Conservation (phyloP, 2,797 vertebrate species). For the Acrossocheilus fasciatus region DNA sequence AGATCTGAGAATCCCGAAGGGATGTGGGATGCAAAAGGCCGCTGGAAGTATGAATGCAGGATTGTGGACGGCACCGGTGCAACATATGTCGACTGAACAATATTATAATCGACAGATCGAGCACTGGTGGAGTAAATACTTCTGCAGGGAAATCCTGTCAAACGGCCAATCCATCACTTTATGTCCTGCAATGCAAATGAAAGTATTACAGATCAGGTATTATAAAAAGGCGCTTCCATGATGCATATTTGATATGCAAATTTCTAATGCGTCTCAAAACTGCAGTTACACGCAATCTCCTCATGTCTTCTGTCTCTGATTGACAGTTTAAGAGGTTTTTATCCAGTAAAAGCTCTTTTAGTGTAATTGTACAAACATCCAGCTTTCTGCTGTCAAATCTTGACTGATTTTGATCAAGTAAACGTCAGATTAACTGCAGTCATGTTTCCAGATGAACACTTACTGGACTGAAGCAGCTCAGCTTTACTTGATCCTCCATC, state of each 20-base stretch:
- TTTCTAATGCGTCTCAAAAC: too few species aligned
- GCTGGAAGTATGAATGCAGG: constrained; percentile 80
- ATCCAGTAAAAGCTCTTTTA: background rate
- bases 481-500: too few species aligned
- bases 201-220: background rate
- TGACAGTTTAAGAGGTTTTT: background rate
- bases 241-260: too few species aligned
- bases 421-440: too few species aligned
- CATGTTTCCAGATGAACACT: too few species aligned
- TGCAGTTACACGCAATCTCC: too few species aligned
- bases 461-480: too few species aligned
- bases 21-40: constrained; percentile 63
- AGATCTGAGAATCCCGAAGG: constrained; percentile 55
- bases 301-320: background rate
- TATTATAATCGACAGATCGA: constrained; percentile 42
- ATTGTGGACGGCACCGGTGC: constrained; percentile 85
- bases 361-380: background rate
- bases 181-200: constrained; percentile 19
- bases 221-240: too few species aligned
- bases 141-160: background rate
- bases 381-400: too few species aligned
- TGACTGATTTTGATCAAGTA: too few species aligned
- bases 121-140: constrained; percentile 23
- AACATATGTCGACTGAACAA: constrained; percentile 62
- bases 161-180: constrained; percentile 19